These are phyloP conservation scores for Bradypodion ventrale DNA, from an alignment of 2,797 vertebrate species.

Conservation along the genomic window DNA sequence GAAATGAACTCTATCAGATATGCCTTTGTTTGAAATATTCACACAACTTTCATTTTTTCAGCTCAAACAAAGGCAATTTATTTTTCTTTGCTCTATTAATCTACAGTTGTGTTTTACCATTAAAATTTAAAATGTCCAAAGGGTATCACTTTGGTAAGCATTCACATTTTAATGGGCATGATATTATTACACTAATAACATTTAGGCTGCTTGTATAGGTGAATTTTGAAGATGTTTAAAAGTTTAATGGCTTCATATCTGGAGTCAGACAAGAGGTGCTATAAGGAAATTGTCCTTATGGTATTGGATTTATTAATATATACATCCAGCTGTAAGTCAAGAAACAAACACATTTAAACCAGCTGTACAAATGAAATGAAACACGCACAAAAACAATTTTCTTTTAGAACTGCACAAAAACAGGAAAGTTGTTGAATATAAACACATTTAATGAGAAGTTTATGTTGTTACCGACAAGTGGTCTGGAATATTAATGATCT, in stretches of 20 bases:
- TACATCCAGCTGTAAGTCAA: slow-evolving; percentile 54
- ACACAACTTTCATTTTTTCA: slow-evolving; percentile 17
- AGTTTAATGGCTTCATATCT: slow-evolving; percentile 69
- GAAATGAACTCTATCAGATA: slow-evolving; percentile 14
- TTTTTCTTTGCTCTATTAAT: slow-evolving; percentile 52
- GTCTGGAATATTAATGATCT: slow-evolving; percentile 30
- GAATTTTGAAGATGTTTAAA: slow-evolving; percentile 69
- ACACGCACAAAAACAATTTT: slow-evolving; percentile 45
- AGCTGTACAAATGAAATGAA: slow-evolving; percentile 61
- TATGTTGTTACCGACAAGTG: background rate
- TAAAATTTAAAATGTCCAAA: slow-evolving; percentile 69
- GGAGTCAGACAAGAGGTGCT: slow-evolving; percentile 64
- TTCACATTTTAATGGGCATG: slow-evolving; percentile 58
- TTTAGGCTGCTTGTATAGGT: slow-evolving; percentile 59
- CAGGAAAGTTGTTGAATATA: slow-evolving; percentile 28
- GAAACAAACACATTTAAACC: slow-evolving; percentile 59
- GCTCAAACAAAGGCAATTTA: slow-evolving; percentile 38
- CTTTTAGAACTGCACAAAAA: slow-evolving; percentile 37
- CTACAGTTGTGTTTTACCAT: slow-evolving; percentile 53
- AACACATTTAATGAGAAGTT: slow-evolving; percentile 13
- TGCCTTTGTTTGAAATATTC: slow-evolving; percentile 13
- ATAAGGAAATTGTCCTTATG: slow-evolving; percentile 55
- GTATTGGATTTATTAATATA: slow-evolving; percentile 63
- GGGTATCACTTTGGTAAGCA: slow-evolving; percentile 45
- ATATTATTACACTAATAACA: slow-evolving; percentile 62